phyloP scores from a whole-genome alignment of 2,888 invertebrate species.

The Cephus spinipes region DNA sequence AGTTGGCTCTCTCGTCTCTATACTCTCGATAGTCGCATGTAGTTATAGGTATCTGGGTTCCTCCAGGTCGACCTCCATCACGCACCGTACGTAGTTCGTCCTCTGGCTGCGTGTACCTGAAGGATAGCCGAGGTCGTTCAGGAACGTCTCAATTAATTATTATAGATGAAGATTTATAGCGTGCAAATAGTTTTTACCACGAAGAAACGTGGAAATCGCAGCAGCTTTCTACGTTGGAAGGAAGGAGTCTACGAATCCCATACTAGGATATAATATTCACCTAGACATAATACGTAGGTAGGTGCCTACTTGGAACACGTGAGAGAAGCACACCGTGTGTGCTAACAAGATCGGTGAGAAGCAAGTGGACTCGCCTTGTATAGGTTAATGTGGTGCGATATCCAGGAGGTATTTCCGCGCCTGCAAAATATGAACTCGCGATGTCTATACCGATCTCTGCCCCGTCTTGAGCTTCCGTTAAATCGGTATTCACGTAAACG shows the following conservation, averaged over 20 bases:
- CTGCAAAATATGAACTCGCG: neutral
- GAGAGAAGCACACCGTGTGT: neutral
- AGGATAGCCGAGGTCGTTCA: neutral
- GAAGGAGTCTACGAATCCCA: neutral
- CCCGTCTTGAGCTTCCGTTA: neutral
- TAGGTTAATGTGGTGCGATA: slow-evolving; percentile 6
- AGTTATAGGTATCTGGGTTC: neutral
- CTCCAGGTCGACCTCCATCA: neutral
- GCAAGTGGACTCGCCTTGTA: slow-evolving; percentile 1
- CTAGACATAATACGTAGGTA: neutral
- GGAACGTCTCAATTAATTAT: slow-evolving; percentile 43
- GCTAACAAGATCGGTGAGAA: slow-evolving; percentile 30
- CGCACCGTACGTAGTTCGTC: neutral
- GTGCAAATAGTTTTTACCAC: slow-evolving; percentile 28
- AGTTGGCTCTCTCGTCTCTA: neutral
- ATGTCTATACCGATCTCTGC: neutral
- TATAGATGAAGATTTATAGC: slow-evolving; percentile 36
- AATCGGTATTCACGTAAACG: neutral
- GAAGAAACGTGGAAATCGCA: neutral
- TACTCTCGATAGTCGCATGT: neutral
- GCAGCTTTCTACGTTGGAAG: neutral
- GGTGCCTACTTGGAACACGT: neutral
- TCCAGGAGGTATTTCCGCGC: slow-evolving; percentile 13
- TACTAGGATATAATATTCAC: neutral
- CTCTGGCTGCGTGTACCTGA: neutral